Percentiles rank a stretch among this genome's conserved stretches.
phyloP scores from a whole-genome alignment of 2,888 invertebrate species.

The Athrips mouffetella region DNA sequence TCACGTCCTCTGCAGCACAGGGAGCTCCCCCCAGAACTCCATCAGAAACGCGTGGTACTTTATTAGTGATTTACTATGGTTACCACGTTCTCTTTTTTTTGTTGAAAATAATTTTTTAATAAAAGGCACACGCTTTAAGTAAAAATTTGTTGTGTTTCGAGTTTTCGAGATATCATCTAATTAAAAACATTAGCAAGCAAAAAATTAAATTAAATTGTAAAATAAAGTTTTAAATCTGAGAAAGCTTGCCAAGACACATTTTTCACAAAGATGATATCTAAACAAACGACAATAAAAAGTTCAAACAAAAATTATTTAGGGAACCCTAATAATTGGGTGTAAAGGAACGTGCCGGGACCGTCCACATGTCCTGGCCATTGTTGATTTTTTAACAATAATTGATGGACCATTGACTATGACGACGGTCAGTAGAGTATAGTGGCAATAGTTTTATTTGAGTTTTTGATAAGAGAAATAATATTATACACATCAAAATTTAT shows the following conservation, averaged over 20 bases:
- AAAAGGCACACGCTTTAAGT: too few species aligned
- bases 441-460: constrained; percentile 23
- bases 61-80: too few species aligned
- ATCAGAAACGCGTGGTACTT: too few species aligned
- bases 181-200: not conserved
- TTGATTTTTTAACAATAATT: constrained; percentile 48
- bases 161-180: too few species aligned
- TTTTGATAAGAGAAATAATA: too few species aligned
- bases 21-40: too few species aligned
- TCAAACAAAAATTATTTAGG: not conserved
- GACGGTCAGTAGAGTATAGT: constrained; percentile 48
- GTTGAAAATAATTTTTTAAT: too few species aligned
- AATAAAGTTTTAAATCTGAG: not conserved
- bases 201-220: not conserved
- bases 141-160: too few species aligned
- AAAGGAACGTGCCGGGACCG: constrained; percentile 33
- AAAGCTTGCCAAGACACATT: not conserved
- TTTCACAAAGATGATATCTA: too few species aligned
- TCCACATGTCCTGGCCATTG: constrained; percentile 48
- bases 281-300: not conserved
- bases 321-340: constrained; percentile 27
- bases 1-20: too few species aligned
- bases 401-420: constrained; percentile 42
- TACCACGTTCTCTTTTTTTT: too few species aligned
- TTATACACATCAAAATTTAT: too few species aligned